Conservation (phyloP, 23 tunicate species). For the Aplidium turbinatum region DNA sequence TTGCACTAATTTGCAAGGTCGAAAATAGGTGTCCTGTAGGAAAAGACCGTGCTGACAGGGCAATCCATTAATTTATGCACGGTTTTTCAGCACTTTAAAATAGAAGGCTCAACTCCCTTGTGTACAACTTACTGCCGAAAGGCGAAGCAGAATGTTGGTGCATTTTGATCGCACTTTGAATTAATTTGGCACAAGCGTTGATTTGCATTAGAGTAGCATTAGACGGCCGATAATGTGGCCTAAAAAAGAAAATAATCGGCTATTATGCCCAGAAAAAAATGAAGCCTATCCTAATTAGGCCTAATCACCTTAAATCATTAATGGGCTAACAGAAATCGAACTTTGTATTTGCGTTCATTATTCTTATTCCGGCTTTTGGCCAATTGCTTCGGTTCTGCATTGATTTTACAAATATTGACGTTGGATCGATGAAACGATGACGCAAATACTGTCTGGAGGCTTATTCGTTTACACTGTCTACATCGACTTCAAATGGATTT, state of each 20-base stretch:
- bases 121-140: neutral
- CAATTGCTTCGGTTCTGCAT: no score
- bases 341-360: no score
- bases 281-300: slow-evolving; percentile 12
- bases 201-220: slow-evolving; percentile 23
- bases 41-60: neutral
- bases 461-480: no score
- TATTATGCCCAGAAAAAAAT: neutral
- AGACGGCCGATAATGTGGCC: neutral
- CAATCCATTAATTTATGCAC: slow-evolving; percentile 20
- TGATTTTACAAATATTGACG: no score
- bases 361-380: no score
- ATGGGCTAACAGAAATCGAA: no score
- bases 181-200: slow-evolving; percentile 26
- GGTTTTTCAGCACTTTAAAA: slow-evolving; percentile 12
- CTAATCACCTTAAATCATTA: slow-evolving; percentile 4
- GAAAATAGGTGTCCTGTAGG: slow-evolving; percentile 19
- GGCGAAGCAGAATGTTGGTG: neutral
- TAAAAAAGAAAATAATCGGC: slow-evolving; percentile 1
- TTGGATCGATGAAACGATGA: no score
- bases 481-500: no score
- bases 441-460: no score
- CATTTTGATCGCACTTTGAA: slow-evolving; percentile 21
- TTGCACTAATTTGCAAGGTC: slow-evolving; percentile 14
- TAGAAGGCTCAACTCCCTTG: slow-evolving; percentile 10